Percentiles rank a stretch among this genome's conserved stretches.
Conservation (phyloP, 2,888 invertebrate species). For the Erpobdella octoculata region DNA sequence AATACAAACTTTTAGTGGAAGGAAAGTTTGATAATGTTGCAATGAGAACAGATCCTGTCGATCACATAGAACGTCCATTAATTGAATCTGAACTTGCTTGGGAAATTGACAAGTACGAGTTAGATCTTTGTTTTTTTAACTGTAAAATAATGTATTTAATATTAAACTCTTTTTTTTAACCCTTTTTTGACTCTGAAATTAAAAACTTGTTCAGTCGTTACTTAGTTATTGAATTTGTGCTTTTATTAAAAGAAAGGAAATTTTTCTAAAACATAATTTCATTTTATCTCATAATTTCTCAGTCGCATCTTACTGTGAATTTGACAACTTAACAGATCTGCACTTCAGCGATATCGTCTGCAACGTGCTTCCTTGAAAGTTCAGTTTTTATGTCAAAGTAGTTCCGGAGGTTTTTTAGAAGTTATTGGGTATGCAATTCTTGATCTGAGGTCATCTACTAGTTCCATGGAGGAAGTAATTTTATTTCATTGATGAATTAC, state of each 20-base stretch:
- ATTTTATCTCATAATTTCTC: not conserved
- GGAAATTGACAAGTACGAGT: slow-evolving; percentile 52
- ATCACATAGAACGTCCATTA: slow-evolving; percentile 49
- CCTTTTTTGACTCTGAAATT: not conserved
- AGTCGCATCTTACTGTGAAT: no score
- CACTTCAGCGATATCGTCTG: slow-evolving; percentile 51
- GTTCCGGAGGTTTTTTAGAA: slow-evolving; percentile 47
- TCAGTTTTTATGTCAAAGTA: slow-evolving; percentile 51
- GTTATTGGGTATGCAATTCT: slow-evolving; percentile 52
- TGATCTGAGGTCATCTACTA: slow-evolving; percentile 50
- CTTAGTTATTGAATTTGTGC: not conserved
- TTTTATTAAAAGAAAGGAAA: not conserved
- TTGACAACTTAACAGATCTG: not conserved
- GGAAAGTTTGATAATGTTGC: slow-evolving; percentile 54
- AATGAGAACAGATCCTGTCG: slow-evolving; percentile 52
- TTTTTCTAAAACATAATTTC: not conserved
- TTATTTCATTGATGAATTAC: no score
- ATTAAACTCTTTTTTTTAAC: not conserved
- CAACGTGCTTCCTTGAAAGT: slow-evolving; percentile 53
- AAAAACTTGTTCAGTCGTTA: not conserved
- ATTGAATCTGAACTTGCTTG: slow-evolving; percentile 54
- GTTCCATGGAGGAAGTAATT: slow-evolving; percentile 2
- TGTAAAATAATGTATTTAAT: not conserved
- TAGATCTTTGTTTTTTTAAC: not conserved
- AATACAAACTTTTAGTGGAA: slow-evolving; percentile 50